A percentile compares a stretch with the other conserved stretches of the same genome.
Conservation (phyloP, 64 coral and sea anemone genomes). For the Platygyra sinensis region DNA sequence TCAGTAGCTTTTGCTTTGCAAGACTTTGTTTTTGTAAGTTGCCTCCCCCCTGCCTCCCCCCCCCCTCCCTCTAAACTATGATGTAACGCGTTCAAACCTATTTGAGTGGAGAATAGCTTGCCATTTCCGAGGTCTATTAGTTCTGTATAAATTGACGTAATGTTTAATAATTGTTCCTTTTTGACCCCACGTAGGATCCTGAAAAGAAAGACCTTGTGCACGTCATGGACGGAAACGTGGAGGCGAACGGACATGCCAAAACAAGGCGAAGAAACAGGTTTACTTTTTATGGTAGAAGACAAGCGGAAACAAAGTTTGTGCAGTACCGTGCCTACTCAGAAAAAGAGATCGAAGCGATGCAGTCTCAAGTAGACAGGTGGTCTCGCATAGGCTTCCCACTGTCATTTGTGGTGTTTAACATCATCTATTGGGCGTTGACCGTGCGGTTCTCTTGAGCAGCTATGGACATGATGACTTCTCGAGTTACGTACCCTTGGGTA, state of each 20-base stretch:
- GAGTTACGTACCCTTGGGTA: neutral
- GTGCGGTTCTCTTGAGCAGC: neutral
- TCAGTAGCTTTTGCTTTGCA: too few relatives aligned
- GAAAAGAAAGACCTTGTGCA: slow-evolving; percentile 74
- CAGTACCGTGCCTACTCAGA: slow-evolving; percentile 79
- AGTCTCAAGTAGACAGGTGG: slow-evolving; percentile 67
- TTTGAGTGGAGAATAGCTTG: too few relatives aligned
- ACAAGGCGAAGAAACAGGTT: slow-evolving; percentile 33
- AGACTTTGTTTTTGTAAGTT: too few relatives aligned
- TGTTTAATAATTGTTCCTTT: neutral
- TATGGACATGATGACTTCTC: neutral
- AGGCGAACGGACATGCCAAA: slow-evolving; percentile 40
- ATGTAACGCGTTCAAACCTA: too few relatives aligned
- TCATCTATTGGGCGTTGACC: slow-evolving; percentile 74
- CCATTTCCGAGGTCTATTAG: too few relatives aligned
- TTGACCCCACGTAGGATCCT: slow-evolving; percentile 38
- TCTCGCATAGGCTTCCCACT: slow-evolving; percentile 79
- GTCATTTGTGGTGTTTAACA: slow-evolving; percentile 85
- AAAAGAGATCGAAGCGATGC: slow-evolving; percentile 84
- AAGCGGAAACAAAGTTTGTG: neutral
- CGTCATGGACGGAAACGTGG: slow-evolving; percentile 59
- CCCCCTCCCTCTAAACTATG: too few relatives aligned
- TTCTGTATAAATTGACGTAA: too few relatives aligned
- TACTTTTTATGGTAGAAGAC: slow-evolving; percentile 23
- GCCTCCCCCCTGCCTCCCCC: too few relatives aligned